Evolutionary conservation across 2,797 vertebrate species (phyloP).

Genomic region (Pseudocheirus occidentalis): DNA sequence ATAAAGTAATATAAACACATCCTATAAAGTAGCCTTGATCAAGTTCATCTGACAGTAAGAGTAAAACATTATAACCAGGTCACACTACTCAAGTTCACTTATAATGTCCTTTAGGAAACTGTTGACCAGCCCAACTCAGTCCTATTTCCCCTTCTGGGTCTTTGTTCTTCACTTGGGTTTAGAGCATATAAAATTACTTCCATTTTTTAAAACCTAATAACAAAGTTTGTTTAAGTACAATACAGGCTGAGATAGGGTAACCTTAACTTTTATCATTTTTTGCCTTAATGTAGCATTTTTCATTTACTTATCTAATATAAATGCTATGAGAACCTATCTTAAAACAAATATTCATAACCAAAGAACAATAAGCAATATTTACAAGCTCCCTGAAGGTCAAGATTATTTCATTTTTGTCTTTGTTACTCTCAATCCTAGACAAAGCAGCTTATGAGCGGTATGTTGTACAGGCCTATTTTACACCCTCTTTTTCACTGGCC

Average conservation of each 20-base stretch:
- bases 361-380: not conserved
- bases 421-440: not conserved
- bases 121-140: not conserved
- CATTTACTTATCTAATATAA: constrained; percentile 54
- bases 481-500: too few species aligned
- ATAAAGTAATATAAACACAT: not conserved
- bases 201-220: constrained; percentile 47
- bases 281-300: not conserved
- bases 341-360: not conserved
- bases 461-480: too few species aligned
- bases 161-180: not conserved
- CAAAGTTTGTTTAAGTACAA: constrained; percentile 24
- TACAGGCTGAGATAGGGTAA: constrained; percentile 3
- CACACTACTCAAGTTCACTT: not conserved
- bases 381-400: not conserved
- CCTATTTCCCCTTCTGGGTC: not conserved
- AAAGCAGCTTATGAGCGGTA: too few species aligned
- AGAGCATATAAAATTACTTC: constrained; percentile 41
- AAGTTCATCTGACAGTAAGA: not conserved
- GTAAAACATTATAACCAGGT: not conserved
- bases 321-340: constrained; percentile 44
- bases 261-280: not conserved
- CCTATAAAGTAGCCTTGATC: not conserved
- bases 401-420: not conserved
- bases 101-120: not conserved